phyloP scores from a whole-genome alignment of 2,888 invertebrate genomes.

The Callinectes sapidus region DNA sequence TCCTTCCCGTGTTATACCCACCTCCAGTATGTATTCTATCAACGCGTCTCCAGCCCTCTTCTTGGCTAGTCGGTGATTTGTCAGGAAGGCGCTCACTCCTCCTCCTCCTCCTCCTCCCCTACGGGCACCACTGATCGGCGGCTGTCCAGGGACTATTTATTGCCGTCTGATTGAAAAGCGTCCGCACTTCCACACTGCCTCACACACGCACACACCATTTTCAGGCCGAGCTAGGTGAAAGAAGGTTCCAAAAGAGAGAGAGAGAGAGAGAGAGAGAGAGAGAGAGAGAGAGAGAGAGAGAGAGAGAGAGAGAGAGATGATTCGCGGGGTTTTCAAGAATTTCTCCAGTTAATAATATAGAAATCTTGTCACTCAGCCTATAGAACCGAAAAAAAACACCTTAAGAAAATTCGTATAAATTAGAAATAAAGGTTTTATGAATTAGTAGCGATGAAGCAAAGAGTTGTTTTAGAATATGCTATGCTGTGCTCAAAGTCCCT shows the following conservation, averaged over 20 bases:
- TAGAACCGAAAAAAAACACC: too few species aligned
- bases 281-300: background rate
- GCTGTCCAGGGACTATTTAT: conserved; percentile 18
- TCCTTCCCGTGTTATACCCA: background rate
- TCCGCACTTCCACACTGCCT: background rate
- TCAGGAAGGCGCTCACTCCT: background rate
- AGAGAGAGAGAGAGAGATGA: background rate
- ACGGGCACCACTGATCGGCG: background rate
- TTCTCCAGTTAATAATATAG: too few species aligned
- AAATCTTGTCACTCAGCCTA: too few species aligned
- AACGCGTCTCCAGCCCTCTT: background rate
- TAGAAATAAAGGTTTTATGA: too few species aligned
- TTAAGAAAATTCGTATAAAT: too few species aligned
- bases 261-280: conserved; percentile 21
- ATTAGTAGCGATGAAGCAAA: too few species aligned
- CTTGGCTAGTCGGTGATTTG: background rate
- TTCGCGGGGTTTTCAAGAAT: too few species aligned
- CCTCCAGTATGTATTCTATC: too few species aligned
- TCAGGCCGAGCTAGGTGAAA: too few species aligned
- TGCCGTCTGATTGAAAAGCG: background rate
- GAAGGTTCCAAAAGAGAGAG: background rate
- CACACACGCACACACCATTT: background rate
- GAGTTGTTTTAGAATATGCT: too few species aligned
- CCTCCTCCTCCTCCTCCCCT: background rate
- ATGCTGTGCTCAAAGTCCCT: background rate